These are phyloP conservation scores for Limonius californicus DNA, from an alignment of 1,140 invertebrate species.

Conservation along the genomic window DNA sequence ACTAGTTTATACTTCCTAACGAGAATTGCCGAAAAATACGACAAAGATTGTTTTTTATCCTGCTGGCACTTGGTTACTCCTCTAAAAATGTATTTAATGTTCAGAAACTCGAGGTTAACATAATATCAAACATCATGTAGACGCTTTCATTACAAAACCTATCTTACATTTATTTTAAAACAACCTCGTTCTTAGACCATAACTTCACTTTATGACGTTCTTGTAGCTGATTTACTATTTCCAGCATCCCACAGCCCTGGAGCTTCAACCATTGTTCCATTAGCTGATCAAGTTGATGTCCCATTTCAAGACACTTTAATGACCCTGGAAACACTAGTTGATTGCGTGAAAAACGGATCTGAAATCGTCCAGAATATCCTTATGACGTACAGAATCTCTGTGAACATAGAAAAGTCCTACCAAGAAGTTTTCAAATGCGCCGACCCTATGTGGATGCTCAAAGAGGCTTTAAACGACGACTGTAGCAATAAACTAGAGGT, in stretches of 20 bases:
- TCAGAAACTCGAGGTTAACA: too few relatives aligned
- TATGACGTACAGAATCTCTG: constrained; percentile 53
- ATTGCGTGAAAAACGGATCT: constrained; percentile 50
- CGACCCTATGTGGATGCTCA: constrained; percentile 52
- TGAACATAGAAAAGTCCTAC: constrained; percentile 54
- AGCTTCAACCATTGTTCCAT: neutral
- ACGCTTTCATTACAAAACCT: too few relatives aligned
- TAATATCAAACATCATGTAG: too few relatives aligned
- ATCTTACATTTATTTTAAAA: neutral
- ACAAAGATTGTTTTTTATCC: too few relatives aligned
- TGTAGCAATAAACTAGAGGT: constrained; percentile 54
- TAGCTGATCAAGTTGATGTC: constrained; percentile 26
- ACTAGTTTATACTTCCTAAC: too few relatives aligned
- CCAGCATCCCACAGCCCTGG: neutral
- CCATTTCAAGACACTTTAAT: constrained; percentile 35
- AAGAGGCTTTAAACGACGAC: constrained; percentile 52
- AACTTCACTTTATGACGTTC: too few relatives aligned
- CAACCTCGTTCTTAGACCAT: too few relatives aligned
- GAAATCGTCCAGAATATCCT: constrained; percentile 53
- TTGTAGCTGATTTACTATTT: too few relatives aligned
- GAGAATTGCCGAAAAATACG: too few relatives aligned
- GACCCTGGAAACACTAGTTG: constrained; percentile 35
- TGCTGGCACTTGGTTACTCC: too few relatives aligned
- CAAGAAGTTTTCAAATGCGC: constrained; percentile 49
- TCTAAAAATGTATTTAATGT: too few relatives aligned